These are phyloP conservation scores for Valencia hispanica DNA, from an alignment of 2,797 vertebrate genomes.

Conservation along the genomic window DNA sequence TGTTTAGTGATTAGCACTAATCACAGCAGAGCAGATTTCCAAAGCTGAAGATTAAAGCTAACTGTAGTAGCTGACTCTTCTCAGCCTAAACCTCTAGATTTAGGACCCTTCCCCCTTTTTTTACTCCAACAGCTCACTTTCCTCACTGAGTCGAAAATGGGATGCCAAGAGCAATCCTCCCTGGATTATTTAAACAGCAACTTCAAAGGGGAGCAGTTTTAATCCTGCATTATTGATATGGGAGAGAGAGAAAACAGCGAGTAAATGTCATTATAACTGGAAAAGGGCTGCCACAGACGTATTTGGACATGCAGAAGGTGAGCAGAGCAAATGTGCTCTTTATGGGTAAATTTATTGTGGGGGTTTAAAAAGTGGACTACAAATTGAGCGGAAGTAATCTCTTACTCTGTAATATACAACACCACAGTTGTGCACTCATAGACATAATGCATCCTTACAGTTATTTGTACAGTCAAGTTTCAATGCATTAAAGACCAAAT, in stretches of 20 bases:
- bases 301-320: slow-evolving; percentile 31
- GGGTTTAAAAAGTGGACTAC: slow-evolving; percentile 15
- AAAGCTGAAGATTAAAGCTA: slow-evolving; percentile 54
- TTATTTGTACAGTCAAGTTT: neutral
- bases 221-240: slow-evolving; percentile 74
- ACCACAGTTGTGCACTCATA: neutral
- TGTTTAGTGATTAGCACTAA: slow-evolving; percentile 28
- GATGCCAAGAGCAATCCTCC: slow-evolving; percentile 69
- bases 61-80: slow-evolving; percentile 38
- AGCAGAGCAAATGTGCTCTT: slow-evolving; percentile 27
- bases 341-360: slow-evolving; percentile 39
- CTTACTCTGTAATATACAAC: slow-evolving; percentile 2
- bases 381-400: slow-evolving; percentile 36
- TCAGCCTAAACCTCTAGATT: slow-evolving; percentile 46
- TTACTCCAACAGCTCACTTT: slow-evolving; percentile 25
- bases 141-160: slow-evolving; percentile 57
- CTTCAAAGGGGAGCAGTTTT: slow-evolving; percentile 73
- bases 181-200: slow-evolving; percentile 71
- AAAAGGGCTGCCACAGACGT: slow-evolving; percentile 35
- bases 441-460: neutral
- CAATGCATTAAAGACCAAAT: neutral
- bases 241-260: slow-evolving; percentile 32
- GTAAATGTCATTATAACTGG: slow-evolving; percentile 58
- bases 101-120: slow-evolving; percentile 17
- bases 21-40: slow-evolving; percentile 48